These are phyloP conservation scores for Ectropis grisescens DNA, from an alignment of 1,140 invertebrate species.

Conservation along the genomic window DNA sequence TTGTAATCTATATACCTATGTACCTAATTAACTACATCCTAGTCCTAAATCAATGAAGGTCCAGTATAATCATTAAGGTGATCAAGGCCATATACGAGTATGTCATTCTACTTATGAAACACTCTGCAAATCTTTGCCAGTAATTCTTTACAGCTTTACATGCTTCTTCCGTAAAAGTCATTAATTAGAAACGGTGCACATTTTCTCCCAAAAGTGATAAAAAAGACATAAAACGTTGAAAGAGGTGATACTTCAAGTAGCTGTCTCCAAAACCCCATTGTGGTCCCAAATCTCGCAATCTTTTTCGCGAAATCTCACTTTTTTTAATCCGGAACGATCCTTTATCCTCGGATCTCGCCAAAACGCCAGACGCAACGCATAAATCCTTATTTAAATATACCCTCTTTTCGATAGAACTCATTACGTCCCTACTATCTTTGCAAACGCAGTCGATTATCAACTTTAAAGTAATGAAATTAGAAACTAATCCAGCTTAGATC, in stretches of 20 bases:
- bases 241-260: conserved; percentile 13
- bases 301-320: conserved; percentile 30
- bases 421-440: not conserved
- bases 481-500: too few species aligned
- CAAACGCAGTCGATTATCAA: too few species aligned
- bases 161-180: conserved; percentile 1
- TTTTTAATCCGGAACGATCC: conserved; percentile 45
- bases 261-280: conserved; percentile 22
- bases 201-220: not conserved
- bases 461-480: too few species aligned
- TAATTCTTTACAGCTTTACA: not conserved
- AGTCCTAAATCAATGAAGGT: too few species aligned
- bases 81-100: not conserved
- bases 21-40: too few species aligned
- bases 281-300: conserved; percentile 30
- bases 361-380: conserved; percentile 62
- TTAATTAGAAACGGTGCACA: not conserved
- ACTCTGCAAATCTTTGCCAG: not conserved
- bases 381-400: conserved; percentile 69
- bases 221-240: conserved; percentile 7
- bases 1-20: too few species aligned
- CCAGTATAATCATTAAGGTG: too few species aligned
- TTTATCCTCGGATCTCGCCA: conserved; percentile 63
- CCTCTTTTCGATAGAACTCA: conserved; percentile 15
- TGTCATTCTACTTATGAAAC: not conserved